Evolutionary conservation across 2,113 vertebrate genomes (phyloP), one percentile per base, ranked within the genome.

Genomic region (Elaphurus davidianus): DNA sequence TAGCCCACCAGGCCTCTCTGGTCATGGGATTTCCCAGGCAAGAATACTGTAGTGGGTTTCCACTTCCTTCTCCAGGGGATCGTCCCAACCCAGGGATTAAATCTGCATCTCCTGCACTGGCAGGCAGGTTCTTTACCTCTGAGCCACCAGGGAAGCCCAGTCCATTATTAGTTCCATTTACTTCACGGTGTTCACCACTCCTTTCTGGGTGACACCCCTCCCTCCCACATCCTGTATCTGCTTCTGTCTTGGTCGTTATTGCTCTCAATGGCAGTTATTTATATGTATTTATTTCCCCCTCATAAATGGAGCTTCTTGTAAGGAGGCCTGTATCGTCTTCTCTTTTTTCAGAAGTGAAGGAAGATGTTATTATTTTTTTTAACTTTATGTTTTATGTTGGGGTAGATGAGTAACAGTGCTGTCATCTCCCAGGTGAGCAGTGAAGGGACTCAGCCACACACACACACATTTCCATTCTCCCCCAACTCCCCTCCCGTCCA

Each of bases 231-330:
- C 33, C 74, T 28, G 2, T 14, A 2, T 33, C 43, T 50, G 7
- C n/a, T 23, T 67, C 21, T 74, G 27, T 47, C 3, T 1, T 5
- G 3, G 11, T 3, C 2, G 17, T 2, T 14, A 1, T 2, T 1
- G 1, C n/a, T 21, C 10, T 33, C 0, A 2, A 12, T 5, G 59
- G 83, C 33, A 13, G 2, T 64, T 30, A 21, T 21, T 93, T 81
- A 14, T 83, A 12, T 1, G 30, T 17, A 45, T 45, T 47, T 15
- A 16, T 3, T 62, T 47, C 13, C 15, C 36, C 23, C 3, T 27
- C 0, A 8, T 11, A n/a, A 16, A 21, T 17, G 47, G 52, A 30
- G 36, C 30, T 40, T 62, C 74, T 55, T 74, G 21, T 16, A 76
- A 30, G 67, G 93, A 52, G n/a, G 19, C 43, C 52, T 15, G 0